A percentile compares a stretch with the other conserved stretches of the same genome.
These are phyloP conservation scores for Spilarctia lutea DNA, from an alignment of 2,888 invertebrate species.

Conservation along the genomic window DNA sequence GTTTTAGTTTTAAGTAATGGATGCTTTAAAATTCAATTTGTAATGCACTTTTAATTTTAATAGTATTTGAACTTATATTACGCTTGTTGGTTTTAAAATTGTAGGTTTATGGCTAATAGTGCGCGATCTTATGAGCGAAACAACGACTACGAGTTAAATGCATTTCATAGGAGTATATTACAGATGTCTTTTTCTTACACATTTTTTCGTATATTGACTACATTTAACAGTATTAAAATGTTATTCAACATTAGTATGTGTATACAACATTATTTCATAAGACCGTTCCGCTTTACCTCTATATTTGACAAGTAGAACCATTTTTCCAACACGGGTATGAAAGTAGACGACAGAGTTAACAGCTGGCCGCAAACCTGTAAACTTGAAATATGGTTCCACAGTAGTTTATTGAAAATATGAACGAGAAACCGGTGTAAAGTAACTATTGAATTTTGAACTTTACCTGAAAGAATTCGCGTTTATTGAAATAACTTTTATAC, in stretches of 20 bases:
- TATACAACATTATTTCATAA: conserved; percentile 21
- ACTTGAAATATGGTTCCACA: conserved; percentile 10
- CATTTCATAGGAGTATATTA: no score
- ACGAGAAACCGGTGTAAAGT: neutral
- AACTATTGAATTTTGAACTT: conserved; percentile 7
- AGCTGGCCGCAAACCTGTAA: conserved; percentile 22
- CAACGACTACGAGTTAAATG: no score
- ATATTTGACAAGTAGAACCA: conserved; percentile 45
- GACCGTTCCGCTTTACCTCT: conserved; percentile 29
- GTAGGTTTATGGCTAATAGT: neutral
- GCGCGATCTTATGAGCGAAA: no score
- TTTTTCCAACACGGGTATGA: conserved; percentile 24
- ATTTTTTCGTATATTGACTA: neutral
- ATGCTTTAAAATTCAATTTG: neutral
- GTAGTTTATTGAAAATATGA: conserved; percentile 16
- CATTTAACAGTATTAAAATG: neutral
- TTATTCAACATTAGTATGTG: neutral
- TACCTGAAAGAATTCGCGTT: neutral
- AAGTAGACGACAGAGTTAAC: conserved; percentile 18
- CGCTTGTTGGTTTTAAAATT: neutral
- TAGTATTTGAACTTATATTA: neutral
- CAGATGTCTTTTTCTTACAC: neutral
- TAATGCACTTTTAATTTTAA: neutral
- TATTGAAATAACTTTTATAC: conserved; percentile 1
- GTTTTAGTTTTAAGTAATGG: conserved; percentile 18